phyloP scores from a whole-genome alignment of 2,113 vertebrate species.

The Lates calcarifer region DNA sequence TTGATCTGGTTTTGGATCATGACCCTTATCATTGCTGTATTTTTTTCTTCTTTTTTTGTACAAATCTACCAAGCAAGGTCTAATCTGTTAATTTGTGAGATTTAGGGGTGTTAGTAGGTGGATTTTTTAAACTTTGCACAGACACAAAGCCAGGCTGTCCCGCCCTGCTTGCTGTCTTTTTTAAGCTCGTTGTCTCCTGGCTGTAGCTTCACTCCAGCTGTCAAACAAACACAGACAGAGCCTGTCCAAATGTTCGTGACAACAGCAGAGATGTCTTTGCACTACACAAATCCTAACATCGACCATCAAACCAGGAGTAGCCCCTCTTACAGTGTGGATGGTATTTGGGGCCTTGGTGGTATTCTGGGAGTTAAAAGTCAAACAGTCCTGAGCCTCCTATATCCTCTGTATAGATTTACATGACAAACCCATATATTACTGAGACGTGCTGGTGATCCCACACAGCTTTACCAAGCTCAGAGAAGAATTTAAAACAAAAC shows the following conservation, averaged over 20 bases:
- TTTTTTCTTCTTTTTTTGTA: background rate
- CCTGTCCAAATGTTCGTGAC: background rate
- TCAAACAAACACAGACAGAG: background rate
- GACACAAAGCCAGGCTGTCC: too few species aligned
- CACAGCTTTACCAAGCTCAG: background rate
- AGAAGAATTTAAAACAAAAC: background rate
- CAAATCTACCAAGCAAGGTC: too few species aligned
- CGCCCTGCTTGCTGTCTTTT: too few species aligned
- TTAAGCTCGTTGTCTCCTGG: too few species aligned
- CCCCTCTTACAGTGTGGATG: background rate
- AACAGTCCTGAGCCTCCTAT: constrained; percentile 14
- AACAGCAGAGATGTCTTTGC: background rate
- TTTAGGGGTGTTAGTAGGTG: too few species aligned
- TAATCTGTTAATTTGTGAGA: too few species aligned
- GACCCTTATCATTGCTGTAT: background rate
- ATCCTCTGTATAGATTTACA: constrained; percentile 41
- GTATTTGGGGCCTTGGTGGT: constrained; percentile 21
- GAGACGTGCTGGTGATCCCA: background rate
- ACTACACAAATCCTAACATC: background rate
- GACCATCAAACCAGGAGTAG: constrained; percentile 1
- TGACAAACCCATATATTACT: constrained; percentile 28
- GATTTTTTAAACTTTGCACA: too few species aligned
- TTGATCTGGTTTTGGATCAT: constrained; percentile 17
- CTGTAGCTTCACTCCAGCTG: background rate
- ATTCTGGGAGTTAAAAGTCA: constrained; percentile 43